Conservation (phyloP, 2,888 invertebrate species). For the Cataglyphis rosenhaueri region DNA sequence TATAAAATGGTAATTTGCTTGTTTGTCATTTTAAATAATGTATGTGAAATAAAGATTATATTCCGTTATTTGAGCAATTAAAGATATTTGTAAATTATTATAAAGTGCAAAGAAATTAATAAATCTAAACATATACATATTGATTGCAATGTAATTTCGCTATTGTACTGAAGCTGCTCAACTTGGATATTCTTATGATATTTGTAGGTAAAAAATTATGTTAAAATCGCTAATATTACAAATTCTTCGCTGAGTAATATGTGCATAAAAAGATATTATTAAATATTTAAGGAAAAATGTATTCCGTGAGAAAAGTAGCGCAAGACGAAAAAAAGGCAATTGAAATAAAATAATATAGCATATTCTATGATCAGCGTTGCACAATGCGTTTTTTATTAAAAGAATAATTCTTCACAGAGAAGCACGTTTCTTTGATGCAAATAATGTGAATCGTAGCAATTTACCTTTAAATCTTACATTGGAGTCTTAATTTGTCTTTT, state of each 20-base stretch:
- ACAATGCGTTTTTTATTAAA: slow-evolving; percentile 13
- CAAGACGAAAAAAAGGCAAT: background rate
- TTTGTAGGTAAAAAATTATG: background rate
- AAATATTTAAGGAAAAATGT: slow-evolving; percentile 1
- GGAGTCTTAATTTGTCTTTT: background rate
- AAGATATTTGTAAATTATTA: background rate
- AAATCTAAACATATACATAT: background rate
- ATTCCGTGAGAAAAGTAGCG: background rate
- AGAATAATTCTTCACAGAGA: background rate
- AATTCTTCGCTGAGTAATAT: background rate
- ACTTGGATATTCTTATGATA: background rate
- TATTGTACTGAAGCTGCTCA: background rate
- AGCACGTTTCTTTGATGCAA: slow-evolving; percentile 11
- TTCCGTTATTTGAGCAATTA: background rate
- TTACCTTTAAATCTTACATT: background rate
- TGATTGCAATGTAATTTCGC: background rate
- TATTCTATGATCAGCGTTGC: slow-evolving; percentile 6
- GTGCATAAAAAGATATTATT: background rate
- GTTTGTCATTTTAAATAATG: background rate
- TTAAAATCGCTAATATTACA: background rate
- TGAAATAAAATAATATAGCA: background rate
- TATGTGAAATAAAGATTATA: background rate
- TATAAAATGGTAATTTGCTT: background rate
- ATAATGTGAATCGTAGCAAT: background rate
- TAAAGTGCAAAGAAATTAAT: background rate